Evolutionary conservation across 2,113 vertebrate species (phyloP).

Genomic region (Sceloporus undulatus): DNA sequence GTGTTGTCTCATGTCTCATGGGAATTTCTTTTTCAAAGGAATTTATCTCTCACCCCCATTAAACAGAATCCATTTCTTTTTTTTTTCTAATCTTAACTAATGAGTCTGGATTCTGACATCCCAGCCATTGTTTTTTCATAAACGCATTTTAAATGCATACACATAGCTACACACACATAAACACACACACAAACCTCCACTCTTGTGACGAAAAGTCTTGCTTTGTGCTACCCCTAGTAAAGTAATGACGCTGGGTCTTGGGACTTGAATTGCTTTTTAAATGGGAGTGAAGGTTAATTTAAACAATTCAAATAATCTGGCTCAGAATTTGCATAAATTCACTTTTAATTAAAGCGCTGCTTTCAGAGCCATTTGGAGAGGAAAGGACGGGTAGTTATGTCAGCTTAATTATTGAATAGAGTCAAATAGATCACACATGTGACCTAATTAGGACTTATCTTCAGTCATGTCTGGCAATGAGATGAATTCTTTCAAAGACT

Average conservation of each 20-base stretch:
- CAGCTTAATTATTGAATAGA: slow-evolving; percentile 17
- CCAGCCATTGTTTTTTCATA: not conserved
- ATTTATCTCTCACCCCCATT: not conserved
- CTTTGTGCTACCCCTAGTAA: not conserved
- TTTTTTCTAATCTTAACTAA: not conserved
- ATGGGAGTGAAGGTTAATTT: slow-evolving; percentile 9
- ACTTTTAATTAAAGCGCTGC: slow-evolving; percentile 21
- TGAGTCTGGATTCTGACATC: not conserved
- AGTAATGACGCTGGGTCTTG: not conserved
- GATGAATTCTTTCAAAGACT: not conserved
- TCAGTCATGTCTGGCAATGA: not conserved
- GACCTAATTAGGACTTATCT: slow-evolving; percentile 24
- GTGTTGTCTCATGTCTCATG: not conserved
- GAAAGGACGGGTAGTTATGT: slow-evolving; percentile 5
- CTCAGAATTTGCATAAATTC: slow-evolving; percentile 23
- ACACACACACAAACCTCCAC: not conserved
- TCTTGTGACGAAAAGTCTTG: not conserved
- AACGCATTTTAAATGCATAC: slow-evolving; percentile 2
- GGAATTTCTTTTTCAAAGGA: not conserved
- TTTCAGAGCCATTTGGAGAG: not conserved
- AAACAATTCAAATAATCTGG: slow-evolving; percentile 4
- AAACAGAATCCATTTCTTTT: not conserved
- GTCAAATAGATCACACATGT: not conserved
- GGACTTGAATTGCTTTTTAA: slow-evolving; percentile 30
- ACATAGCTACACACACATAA: not conserved